Evolutionary conservation across 2,888 invertebrate species (phyloP).

Genomic region (Gibbula magus): DNA sequence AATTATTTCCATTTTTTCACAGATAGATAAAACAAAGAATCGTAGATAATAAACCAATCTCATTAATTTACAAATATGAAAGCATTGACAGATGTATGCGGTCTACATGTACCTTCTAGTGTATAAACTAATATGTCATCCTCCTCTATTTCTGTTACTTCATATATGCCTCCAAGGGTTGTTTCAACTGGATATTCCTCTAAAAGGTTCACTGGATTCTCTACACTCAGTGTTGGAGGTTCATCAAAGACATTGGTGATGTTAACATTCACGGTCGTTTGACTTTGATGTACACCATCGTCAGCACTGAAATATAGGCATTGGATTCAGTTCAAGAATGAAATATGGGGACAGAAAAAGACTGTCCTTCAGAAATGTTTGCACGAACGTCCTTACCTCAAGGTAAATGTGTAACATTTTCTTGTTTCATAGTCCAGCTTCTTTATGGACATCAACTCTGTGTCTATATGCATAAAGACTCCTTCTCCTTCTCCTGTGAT

Average conservation of each 20-base stretch:
- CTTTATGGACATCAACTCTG: background rate
- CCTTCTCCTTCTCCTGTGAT: background rate
- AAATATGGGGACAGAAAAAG: too few relatives aligned
- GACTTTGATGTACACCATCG: background rate
- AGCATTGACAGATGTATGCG: too few relatives aligned
- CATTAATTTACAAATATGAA: too few relatives aligned
- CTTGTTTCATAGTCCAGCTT: constrained; percentile 9
- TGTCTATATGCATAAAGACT: background rate
- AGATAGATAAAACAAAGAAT: too few relatives aligned
- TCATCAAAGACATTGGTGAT: constrained; percentile 8
- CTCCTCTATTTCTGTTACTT: constrained; percentile 4
- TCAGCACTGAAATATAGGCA: background rate
- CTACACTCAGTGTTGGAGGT: background rate
- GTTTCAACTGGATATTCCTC: background rate
- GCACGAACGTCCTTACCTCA: background rate
- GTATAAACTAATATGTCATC: background rate
- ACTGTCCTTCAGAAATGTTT: too few relatives aligned
- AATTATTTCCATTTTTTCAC: too few relatives aligned
- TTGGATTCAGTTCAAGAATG: too few relatives aligned
- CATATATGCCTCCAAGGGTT: background rate
- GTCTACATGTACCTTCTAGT: background rate
- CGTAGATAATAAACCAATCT: too few relatives aligned
- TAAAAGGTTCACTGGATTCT: background rate
- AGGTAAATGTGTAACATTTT: background rate
- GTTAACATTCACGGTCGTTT: background rate